Percentiles rank a stretch among this genome's conserved stretches.
Evolutionary conservation across 2,797 vertebrate species (phyloP).

Genomic region (Podarcis lilfordi): DNA sequence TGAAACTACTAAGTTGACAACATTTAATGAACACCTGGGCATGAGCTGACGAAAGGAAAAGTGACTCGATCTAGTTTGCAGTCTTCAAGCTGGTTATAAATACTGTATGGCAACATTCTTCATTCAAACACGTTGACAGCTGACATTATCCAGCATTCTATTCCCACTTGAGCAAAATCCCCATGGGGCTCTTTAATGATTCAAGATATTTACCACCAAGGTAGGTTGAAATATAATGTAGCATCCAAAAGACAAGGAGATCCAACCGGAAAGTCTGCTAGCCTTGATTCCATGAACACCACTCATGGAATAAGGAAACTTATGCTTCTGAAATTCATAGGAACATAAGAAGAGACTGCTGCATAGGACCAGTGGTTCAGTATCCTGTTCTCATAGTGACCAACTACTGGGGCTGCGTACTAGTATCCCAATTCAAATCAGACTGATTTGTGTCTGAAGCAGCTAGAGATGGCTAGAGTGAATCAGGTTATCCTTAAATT

Average conservation of each 20-base stretch:
- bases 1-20: neutral
- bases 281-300: no score
- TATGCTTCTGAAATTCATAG: neutral
- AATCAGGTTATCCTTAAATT: no score
- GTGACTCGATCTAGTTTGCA: neutral
- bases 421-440: no score
- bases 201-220: neutral
- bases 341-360: no score
- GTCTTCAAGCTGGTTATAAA: neutral
- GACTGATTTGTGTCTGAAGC: no score
- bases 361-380: no score
- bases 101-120: neutral
- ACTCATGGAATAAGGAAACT: neutral
- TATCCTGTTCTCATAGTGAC: no score
- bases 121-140: neutral
- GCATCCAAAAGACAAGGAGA: neutral
- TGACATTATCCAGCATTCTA: neutral
- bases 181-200: neutral
- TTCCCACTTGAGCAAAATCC: neutral
- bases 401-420: no score
- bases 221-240: neutral
- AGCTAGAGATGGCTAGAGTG: no score
- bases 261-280: neutral
- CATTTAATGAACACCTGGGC: neutral
- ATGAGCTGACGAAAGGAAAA: neutral